Conservation (phyloP, 1,140 invertebrate genomes). For the Pygmarrhopalites habei region DNA sequence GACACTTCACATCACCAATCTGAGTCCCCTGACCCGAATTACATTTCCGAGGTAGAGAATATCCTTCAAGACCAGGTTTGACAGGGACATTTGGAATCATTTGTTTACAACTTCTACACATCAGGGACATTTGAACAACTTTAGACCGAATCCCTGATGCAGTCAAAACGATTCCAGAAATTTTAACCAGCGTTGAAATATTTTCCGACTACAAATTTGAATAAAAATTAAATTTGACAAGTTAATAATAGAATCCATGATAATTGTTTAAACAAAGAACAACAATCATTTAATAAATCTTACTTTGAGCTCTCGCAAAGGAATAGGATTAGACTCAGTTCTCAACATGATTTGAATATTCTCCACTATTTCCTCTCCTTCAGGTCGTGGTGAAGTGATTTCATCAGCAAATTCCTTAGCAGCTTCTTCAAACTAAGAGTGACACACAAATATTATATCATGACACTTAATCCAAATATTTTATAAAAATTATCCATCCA, state of each 20-base stretch:
- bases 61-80: constrained; percentile 93
- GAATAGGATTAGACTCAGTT: constrained; percentile 73
- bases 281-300: constrained; percentile 8
- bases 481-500: too few species aligned
- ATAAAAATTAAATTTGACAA: constrained; percentile 3
- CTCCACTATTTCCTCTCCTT: constrained; percentile 80
- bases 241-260: neutral
- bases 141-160: constrained; percentile 91
- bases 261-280: neutral
- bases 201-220: constrained; percentile 73
- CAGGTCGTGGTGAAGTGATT: constrained; percentile 80
- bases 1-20: constrained; percentile 81
- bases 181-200: constrained; percentile 88
- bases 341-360: constrained; percentile 89
- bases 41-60: constrained; percentile 91
- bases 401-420: constrained; percentile 96
- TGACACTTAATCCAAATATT: neutral
- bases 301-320: constrained; percentile 81
- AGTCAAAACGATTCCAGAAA: constrained; percentile 91
- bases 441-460: constrained; percentile 26
- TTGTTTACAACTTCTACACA: constrained; percentile 88
- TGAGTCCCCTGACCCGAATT: constrained; percentile 68
- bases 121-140: constrained; percentile 88
- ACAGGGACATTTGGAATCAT: constrained; percentile 82
- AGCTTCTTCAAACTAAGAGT: constrained; percentile 90